Base-by-base conservation (phyloP, 2,113 vertebrate species). In the Centropus bengalensis region DNA sequence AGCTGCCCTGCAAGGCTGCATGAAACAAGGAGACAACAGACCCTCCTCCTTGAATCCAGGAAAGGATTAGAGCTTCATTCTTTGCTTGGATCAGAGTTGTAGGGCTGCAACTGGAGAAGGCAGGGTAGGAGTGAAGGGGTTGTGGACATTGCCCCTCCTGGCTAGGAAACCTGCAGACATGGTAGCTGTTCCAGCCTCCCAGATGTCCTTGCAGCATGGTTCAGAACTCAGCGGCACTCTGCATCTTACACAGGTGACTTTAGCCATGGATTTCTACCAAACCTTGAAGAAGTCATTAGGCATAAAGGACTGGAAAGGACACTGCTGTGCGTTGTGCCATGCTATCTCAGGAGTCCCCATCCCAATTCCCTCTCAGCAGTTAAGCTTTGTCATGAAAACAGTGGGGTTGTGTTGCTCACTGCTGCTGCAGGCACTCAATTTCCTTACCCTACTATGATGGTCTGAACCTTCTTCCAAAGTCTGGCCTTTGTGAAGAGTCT, bases 291-390 rank as follows among this genome's bases (percentile, higher is more conserved):
- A 38, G 14, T 56, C 22, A 19, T 52, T 44, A 38, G 26, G 32
- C 16, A 52, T 38, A 42, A 75, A 71, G 42, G 15, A 33, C 32
- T 45, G 42, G 18, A 66, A 67, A 40, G n/a, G 22, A 18, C 54
- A 58, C 8, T 4, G 1, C 13, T 22, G 13, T 21, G 22, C 30
- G 10, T 11, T 26, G 33, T 68, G 44, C 26, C 40, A 19, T 0
- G 0, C 14, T 62, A 0, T 5, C 49, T 12, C 0, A 30, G 38
- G 27, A 42, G 22, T 38, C 32, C 42, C 23, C 32, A 32, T 32
- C 44, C 32, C 21, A 68, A 6, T 24, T 68, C 32, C 24, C 24
- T 19, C 59, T 22, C 54, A 79, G 38, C 28, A 27, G 7, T 9
- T 49, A 6, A 84, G 13, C 5, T 49, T 8, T 60, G 20, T 63